Percentiles rank a stretch among this genome's conserved stretches.
phyloP scores from a whole-genome alignment of 1,140 invertebrate genomes.

The Nomia melanderi region DNA sequence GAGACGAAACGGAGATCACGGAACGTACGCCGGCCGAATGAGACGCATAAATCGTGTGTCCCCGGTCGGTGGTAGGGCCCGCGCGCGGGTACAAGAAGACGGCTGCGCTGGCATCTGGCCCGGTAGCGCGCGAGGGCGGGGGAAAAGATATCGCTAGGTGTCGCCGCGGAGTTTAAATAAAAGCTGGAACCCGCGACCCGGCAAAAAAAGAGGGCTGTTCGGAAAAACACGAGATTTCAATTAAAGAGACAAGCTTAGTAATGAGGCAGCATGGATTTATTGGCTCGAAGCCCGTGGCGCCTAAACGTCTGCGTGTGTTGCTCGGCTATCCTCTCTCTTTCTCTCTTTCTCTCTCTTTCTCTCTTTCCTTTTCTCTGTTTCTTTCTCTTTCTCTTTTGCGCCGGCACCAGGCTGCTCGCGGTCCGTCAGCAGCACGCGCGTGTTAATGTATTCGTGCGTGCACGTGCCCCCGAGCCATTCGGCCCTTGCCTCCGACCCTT shows the following conservation, averaged over 20 bases:
- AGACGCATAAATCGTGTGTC: conserved; percentile 36
- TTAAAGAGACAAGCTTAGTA: conserved; percentile 80
- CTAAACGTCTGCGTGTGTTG: conserved; percentile 65
- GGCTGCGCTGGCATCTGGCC: conserved; percentile 17
- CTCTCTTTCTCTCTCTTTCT: too few relatives aligned
- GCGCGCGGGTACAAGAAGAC: conserved; percentile 2
- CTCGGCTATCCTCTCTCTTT: conserved; percentile 1
- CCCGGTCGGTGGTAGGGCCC: not conserved
- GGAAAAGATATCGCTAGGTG: conserved; percentile 57
- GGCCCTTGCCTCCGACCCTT: conserved; percentile 18
- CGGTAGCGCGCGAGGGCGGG: conserved; percentile 16
- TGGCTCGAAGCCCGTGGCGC: conserved; percentile 66
- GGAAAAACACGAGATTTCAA: conserved; percentile 81
- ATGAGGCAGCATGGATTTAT: conserved; percentile 78
- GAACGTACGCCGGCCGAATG: not conserved
- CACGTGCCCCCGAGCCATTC: conserved; percentile 44
- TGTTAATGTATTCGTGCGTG: conserved; percentile 59
- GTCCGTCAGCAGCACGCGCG: conserved; percentile 54
- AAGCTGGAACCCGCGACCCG: conserved; percentile 43
- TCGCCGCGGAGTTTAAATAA: conserved; percentile 56
- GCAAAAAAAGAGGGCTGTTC: conserved; percentile 65
- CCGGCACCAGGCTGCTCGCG: conserved; percentile 24
- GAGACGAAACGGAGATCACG: conserved; percentile 36
- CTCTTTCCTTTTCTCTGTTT: too few relatives aligned
- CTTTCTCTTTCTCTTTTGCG: too few relatives aligned